Evolutionary conservation across 2,113 vertebrate species (phyloP), one percentile per base, ranked within the genome.

Genomic region (Archilochus colubris): DNA sequence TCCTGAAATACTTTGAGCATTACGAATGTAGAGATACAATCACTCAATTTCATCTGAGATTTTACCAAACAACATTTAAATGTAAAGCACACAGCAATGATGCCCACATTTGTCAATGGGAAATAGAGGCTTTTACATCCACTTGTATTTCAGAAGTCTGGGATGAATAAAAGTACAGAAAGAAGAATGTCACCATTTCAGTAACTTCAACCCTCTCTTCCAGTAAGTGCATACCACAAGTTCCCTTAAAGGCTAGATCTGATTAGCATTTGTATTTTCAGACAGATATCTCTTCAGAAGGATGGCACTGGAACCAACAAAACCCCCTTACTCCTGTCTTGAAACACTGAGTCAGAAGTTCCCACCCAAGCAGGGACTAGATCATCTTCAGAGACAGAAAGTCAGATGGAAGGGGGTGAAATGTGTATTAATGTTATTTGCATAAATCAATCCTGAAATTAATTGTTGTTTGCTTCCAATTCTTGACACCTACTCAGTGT

Each of bases 391-490:
- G 58, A 91, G 46, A 79, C 12, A 80, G 9, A 62, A 61, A 77
- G 30, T 38, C 36, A 68, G 36, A 81, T 83, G 43, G 28, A 27
- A 43, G 38, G 28, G 73, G 25, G 3, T 12, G 36, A 88, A 82
- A 75, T 31, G 21, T 12, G 19, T 55, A 67, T 33, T 46, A 73
- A 63, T 1, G 7, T 6, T 21, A 84, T 73, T 80, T 80, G n/a
- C 70, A 95, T 88, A 86, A 91, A 94, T 69, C 68, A 81, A 82
- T 89, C 19, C 70, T 82, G 36, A 92, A 86, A 94, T 92, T 72
- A 89, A 89, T 74, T 25, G 80, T 14, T 36, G 27, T 67, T 94
- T 94, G 38, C 43, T 85, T 93, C 55, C 4, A 3, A 74, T 74
- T 86, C n/a, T 61, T 82, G 31, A 91, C 72, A 84, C 33, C 31